Base-by-base conservation (phyloP, 1,140 invertebrate genomes). In the Bicyclus anynana region DNA sequence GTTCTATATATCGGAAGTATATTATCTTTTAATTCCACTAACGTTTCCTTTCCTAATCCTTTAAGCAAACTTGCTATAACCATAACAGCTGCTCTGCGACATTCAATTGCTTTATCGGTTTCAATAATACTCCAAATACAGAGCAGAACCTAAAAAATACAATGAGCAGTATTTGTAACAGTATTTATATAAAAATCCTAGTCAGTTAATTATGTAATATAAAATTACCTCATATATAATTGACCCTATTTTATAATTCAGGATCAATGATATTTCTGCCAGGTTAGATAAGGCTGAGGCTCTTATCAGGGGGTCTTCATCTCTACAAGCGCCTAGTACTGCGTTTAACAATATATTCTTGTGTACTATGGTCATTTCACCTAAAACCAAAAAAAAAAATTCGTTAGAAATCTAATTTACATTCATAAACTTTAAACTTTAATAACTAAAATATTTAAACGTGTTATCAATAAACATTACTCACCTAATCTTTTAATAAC, bases 221-320 rank as follows among this genome's bases (percentile, higher is more conserved):
- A n/a, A 35, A n/a, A 26, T 46, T 51, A 96, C 94, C 91, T 97
- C 95, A 65, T 91, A 92, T 47, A 95, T 83, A 49, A 94, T 90
- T 60, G 91, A 84, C 47, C 93, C 93, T 0, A 97, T 77, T 72
- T 92, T 93, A 72, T 93, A 96, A 44, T 93, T 91, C 7, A 98
- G 80, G 5, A 95, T 89, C 62, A 92, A 91, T 69, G 94, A 95
- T n/a, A 97, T 84, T 89, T 97, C 95, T 1, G 94, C 96, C 10
- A 98, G 85, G 84, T 96, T 96, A 0, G 95, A 96, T 37, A 98
- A 85, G 80, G 94, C 93, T 3, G 96, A 97, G 7, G 95, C 91
- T 74, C 95, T 90, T 12, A 97, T 91, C n/a, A 95, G 75, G 17
- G 92, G 85, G 74, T 97, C 95, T 1, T 90, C 65, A 84, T 96